These are phyloP conservation scores for Lordiphosa collinella DNA, from an alignment of 1,140 invertebrate genomes.

Conservation along the genomic window DNA sequence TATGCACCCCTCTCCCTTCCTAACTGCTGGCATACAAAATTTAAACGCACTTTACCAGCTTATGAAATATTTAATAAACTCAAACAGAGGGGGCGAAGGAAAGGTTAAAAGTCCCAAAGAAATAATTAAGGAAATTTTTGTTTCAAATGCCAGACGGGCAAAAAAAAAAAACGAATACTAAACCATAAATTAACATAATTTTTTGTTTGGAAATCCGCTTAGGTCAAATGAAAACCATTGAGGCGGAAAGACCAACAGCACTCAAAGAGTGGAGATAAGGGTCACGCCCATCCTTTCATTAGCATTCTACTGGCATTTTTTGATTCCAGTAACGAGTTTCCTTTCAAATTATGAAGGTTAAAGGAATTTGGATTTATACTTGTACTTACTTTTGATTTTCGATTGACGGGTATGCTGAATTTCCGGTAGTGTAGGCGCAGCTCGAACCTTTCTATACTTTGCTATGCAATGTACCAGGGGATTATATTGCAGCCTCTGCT, in stretches of 20 bases:
- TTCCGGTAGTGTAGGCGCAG: neutral
- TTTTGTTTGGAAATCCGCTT: slow-evolving; percentile 41
- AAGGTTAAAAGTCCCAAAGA: slow-evolving; percentile 23
- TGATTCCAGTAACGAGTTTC: slow-evolving; percentile 31
- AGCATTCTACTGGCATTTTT: slow-evolving; percentile 16
- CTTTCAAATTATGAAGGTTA: slow-evolving; percentile 2
- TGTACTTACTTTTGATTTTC: neutral
- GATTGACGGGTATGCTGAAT: neutral
- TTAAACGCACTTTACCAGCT: slow-evolving; percentile 15
- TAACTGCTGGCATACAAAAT: slow-evolving; percentile 8
- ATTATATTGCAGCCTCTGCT: too few relatives aligned
- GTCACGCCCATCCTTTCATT: slow-evolving; percentile 28
- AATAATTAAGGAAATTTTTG: slow-evolving; percentile 32
- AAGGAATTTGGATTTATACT: neutral
- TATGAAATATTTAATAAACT: slow-evolving; percentile 25
- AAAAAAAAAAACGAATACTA: neutral
- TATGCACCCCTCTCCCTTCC: neutral
- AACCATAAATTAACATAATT: slow-evolving; percentile 34
- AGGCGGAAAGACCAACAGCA: slow-evolving; percentile 8
- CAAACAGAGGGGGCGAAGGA: neutral
- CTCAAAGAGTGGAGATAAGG: neutral
- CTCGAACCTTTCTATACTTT: too few relatives aligned
- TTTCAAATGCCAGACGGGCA: neutral
- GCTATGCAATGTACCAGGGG: too few relatives aligned
- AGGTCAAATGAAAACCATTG: slow-evolving; percentile 40